These are phyloP conservation scores for Drosophila stalkeri DNA, from an alignment of 2,888 invertebrate species.

Conservation along the genomic window DNA sequence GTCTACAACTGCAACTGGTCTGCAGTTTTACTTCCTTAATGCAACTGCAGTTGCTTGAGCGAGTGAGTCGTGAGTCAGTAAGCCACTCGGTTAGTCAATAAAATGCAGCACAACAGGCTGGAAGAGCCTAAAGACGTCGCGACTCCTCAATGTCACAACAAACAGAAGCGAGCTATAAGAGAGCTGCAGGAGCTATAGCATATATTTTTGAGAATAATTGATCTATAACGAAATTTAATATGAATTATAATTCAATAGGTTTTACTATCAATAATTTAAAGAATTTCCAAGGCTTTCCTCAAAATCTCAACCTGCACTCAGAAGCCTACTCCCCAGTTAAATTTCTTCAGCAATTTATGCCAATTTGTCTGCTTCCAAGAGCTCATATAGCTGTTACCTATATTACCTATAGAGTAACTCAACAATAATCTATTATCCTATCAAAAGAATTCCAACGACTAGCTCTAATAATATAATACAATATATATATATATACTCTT, in stretches of 20 bases:
- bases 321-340: neutral
- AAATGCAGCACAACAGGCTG: conserved; percentile 4
- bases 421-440: neutral
- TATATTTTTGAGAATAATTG: neutral
- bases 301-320: neutral
- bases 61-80: conserved; percentile 22
- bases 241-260: too few species aligned
- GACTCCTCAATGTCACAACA: conserved; percentile 18
- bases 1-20: conserved; percentile 14
- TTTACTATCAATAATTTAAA: too few species aligned
- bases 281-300: neutral
- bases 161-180: neutral
- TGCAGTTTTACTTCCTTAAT: conserved; percentile 25
- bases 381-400: too few species aligned
- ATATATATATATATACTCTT: neutral
- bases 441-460: neutral
- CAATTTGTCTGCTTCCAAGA: too few species aligned
- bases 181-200: neutral
- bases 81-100: conserved; percentile 18
- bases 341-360: too few species aligned
- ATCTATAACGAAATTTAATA: neutral
- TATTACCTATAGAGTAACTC: neutral
- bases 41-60: conserved; percentile 32
- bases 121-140: conserved; percentile 28
- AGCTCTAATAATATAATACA: neutral